phyloP scores from a whole-genome alignment of 2,888 invertebrate species.

The Camptogramma bilineatum region DNA sequence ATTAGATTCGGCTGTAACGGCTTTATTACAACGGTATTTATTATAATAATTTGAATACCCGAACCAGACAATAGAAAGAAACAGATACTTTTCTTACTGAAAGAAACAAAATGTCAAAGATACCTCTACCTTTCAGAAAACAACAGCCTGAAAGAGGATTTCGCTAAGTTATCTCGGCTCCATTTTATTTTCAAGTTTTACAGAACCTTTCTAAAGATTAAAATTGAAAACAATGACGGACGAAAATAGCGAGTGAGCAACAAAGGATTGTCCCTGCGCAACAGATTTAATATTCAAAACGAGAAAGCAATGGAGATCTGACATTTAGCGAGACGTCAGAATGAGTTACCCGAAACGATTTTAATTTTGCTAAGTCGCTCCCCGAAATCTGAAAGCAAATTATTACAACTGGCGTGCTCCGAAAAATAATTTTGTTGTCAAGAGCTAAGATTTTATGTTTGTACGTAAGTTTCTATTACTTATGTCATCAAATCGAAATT shows the following conservation, averaged over 20 bases:
- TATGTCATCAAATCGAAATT: too few species aligned
- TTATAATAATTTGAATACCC: too few species aligned
- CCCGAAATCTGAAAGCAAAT: conserved; percentile 10
- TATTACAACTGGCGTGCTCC: conserved; percentile 11
- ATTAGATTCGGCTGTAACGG: too few species aligned
- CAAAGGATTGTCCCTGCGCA: conserved; percentile 20
- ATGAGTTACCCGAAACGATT: conserved; percentile 15
- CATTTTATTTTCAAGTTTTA: conserved; percentile 27
- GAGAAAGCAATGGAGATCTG: conserved; percentile 23
- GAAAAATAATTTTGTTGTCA: neutral
- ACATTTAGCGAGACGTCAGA: conserved; percentile 26
- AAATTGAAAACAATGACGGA: conserved; percentile 33
- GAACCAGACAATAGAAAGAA: too few species aligned
- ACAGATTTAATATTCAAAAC: conserved; percentile 32
- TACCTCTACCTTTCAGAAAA: neutral
- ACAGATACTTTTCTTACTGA: neutral
- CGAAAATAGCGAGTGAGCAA: conserved; percentile 29
- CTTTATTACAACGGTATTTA: too few species aligned
- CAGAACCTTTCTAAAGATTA: conserved; percentile 27
- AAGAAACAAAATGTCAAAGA: neutral
- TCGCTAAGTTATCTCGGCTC: conserved; percentile 9
- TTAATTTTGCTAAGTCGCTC: conserved; percentile 23
- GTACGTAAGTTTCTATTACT: too few species aligned
- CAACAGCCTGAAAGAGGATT: conserved; percentile 15
- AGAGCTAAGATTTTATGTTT: too few species aligned